Base-by-base conservation (phyloP, 1,140 invertebrate genomes). In the Aphis gossypii region DNA sequence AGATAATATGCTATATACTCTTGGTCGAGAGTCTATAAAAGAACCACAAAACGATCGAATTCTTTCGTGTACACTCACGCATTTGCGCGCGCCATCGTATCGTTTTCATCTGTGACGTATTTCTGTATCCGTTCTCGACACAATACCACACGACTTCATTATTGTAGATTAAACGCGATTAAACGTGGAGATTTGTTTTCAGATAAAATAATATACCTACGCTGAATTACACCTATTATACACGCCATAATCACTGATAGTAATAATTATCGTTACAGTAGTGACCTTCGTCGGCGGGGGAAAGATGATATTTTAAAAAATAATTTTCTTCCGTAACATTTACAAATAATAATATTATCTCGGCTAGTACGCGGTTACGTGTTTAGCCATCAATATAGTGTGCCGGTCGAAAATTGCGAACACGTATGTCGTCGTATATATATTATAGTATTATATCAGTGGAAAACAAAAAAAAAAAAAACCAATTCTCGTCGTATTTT, bases 271-370 rank as follows among this genome's bases (percentile, higher is more conserved):
- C 41, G 44, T 18, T 88, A 41, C 3, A 41, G 38, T 41, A n/a
- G 21, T 35, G 87, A 14, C 14, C 46, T 30, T n/a, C 21, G 6
- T 88, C 35, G 25, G 41, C 83, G 23, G 83, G 25, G 41, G 83
- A 86, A 86, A 86, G 44, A 86, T 86, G 84, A 86, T 86, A 86
- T 86, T 86, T 48, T 20, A 46, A 86, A 86, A 86, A 86, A 46
- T n/a, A 46, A 86, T 86, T 46, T 44, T 30, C 41, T 86, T 86
- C 84, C 84, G 25, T 44, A 44, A 46, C 23, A n/a, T 41, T 46
- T 46, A 25, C 25, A 46, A 23, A 41, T 21, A 38, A 84, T 38
- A 86, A 86, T 25, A 86, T 86, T 86, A 46, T 86, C 84, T 46
- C 44, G 41, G 9, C 5, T 46, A 18, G 60, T n/a, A 30, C 23